Evolutionary conservation across 2,113 vertebrate species (phyloP).

Genomic region (Toxotes jaculatrix): DNA sequence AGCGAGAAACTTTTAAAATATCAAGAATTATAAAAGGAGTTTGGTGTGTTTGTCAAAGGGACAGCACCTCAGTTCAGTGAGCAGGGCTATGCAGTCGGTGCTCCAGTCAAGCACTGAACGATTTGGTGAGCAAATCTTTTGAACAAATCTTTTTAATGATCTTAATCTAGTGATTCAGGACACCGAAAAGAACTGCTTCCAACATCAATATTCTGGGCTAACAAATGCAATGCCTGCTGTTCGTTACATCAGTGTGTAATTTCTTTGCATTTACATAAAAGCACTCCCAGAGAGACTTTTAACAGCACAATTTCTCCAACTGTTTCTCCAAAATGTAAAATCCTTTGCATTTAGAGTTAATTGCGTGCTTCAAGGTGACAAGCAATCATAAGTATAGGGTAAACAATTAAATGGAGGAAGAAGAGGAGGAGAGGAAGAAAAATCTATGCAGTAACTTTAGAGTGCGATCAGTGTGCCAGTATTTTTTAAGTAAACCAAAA

Average conservation of each 20-base stretch:
- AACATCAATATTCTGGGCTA: background rate
- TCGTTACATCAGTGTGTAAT: background rate
- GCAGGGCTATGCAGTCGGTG: no score
- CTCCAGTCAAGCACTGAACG: no score
- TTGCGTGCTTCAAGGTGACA: slow-evolving; percentile 24
- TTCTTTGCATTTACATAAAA: slow-evolving; percentile 27
- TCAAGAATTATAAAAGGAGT: no score
- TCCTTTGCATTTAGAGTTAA: slow-evolving; percentile 31
- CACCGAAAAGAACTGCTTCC: no score
- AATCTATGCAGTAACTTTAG: background rate
- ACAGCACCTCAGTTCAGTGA: no score
- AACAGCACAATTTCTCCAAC: background rate
- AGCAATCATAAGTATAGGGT: slow-evolving; percentile 1
- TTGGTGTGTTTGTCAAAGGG: no score
- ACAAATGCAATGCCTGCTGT: background rate
- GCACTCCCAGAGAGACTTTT: background rate
- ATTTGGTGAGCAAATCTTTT: no score
- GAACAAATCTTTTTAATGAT: no score
- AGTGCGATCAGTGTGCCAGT: background rate
- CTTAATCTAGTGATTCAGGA: no score
- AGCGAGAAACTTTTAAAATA: no score
- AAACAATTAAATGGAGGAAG: slow-evolving; percentile 21
- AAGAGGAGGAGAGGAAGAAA: background rate
- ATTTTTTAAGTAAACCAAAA: background rate
- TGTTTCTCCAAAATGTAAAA: slow-evolving; percentile 17